A percentile compares a stretch with the other conserved stretches of the same genome.
Evolutionary conservation across 2,888 invertebrate species (phyloP).

Genomic region (Epinotia ramella): DNA sequence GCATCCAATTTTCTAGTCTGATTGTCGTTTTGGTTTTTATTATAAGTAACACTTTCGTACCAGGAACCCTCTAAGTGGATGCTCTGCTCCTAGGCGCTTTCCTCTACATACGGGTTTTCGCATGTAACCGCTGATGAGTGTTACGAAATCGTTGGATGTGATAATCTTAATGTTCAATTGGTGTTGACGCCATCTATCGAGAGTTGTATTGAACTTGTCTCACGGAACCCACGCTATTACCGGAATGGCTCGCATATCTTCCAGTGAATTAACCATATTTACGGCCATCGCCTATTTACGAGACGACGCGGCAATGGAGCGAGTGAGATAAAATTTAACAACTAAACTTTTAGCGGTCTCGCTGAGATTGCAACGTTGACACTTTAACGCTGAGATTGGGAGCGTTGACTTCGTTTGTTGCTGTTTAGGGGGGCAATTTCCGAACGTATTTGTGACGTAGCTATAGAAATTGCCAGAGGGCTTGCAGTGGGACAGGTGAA

Average conservation of each 20-base stretch:
- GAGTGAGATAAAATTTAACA: constrained; percentile 62
- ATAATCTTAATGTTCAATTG: not conserved
- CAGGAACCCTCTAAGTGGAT: no score
- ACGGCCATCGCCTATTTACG: constrained; percentile 60
- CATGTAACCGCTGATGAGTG: no score
- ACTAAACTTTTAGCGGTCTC: constrained; percentile 57
- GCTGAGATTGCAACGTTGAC: constrained; percentile 47
- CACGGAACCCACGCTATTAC: constrained; percentile 5
- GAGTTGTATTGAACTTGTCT: not conserved
- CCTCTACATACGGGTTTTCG: no score
- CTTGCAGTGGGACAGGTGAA: no score
- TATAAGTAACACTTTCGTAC: no score
- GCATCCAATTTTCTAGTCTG: no score
- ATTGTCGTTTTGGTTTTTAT: no score
- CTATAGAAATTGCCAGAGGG: no score
- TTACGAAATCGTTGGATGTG: no score
- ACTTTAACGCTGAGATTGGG: not conserved
- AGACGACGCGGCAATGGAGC: constrained; percentile 57
- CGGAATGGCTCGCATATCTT: constrained; percentile 38
- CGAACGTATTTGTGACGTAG: no score
- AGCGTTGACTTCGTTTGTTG: constrained; percentile 1
- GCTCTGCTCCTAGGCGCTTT: no score
- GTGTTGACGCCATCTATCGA: constrained; percentile 9
- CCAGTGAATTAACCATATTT: constrained; percentile 60
- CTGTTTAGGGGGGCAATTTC: not conserved